These are phyloP conservation scores for Botrylloides violaceus DNA, from an alignment of 23 tunicate species.

Conservation along the genomic window DNA sequence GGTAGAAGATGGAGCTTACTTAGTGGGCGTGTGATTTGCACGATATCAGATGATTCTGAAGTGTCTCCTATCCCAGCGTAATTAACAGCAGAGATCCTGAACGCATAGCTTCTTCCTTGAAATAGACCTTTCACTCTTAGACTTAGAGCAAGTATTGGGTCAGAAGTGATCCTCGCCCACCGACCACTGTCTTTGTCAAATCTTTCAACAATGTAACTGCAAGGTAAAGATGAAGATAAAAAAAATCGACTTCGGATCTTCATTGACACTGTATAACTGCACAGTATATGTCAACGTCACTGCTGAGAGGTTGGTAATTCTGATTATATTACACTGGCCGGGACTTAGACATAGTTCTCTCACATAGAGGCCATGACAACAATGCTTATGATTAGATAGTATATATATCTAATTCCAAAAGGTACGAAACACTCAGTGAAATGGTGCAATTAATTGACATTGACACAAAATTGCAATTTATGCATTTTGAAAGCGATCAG, in stretches of 20 bases:
- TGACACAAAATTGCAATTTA: neutral
- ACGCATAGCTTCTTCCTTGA: constrained; percentile 67
- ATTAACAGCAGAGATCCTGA: constrained; percentile 83
- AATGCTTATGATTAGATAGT: too few species aligned
- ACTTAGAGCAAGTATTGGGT: constrained; percentile 57
- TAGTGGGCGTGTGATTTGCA: constrained; percentile 39
- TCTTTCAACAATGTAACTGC: constrained; percentile 52
- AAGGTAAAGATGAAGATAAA: too few species aligned
- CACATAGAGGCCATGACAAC: too few species aligned
- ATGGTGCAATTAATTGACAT: too few species aligned
- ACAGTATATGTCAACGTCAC: too few species aligned
- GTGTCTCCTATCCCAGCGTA: constrained; percentile 76
- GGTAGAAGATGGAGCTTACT: constrained; percentile 16
- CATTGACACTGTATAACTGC: too few species aligned
- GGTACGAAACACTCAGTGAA: too few species aligned
- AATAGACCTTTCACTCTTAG: constrained; percentile 87
- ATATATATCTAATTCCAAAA: too few species aligned
- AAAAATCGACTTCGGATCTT: too few species aligned
- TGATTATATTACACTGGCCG: too few species aligned
- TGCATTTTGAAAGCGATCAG: neutral
- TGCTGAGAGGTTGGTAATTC: too few species aligned
- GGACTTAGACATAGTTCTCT: too few species aligned
- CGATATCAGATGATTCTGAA: constrained; percentile 66
- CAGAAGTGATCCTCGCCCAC: constrained; percentile 71
- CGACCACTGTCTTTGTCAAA: constrained; percentile 70